Base-by-base conservation (phyloP, 2,888 invertebrate genomes). In the Laspeyria flexula region DNA sequence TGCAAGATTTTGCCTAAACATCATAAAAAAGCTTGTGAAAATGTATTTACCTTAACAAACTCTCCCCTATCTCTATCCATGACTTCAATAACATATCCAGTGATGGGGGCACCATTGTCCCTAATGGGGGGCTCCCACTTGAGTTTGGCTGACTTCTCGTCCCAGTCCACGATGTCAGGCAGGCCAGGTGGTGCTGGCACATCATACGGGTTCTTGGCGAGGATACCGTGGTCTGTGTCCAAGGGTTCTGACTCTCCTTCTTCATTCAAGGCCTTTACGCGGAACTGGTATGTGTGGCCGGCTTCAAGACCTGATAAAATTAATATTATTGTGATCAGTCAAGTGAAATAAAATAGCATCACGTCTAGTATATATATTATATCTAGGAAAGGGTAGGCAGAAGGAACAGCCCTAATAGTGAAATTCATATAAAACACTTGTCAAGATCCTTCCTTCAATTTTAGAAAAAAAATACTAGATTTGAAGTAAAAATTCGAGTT, bases 141-240 rank as follows among this genome's bases (percentile, higher is more conserved):
- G 0, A 98, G 91, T 81, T 97, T 97, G 0, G 96, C 97, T 60
- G 96, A 96, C 80, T 97, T 96, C 84, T 98, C 98, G 72, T 97
- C 96, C 95, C 96, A 98, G 85, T 98, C 98, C 58, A 96, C 94
- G 43, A 98, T 95, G 83, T 97, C 97, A 0, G 98, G 98, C 29
- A 98, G 88, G n/a, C 98, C 98, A 49, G 98, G 98, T 1, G 97
- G 94, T 0, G 96, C 95, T 6, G 98, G 96, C 42, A 96, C 93
- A 85, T 98, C 99, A 89, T 95, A 99, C 13, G 99, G 99, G 94
- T 99, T 99, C 93, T 99, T 99, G 44, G 99, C 99, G 9, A 98
- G 86, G 51, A 96, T 96, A 0, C 97, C 95, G 27, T 95, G 94
- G 72, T 98, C 98, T 0, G 98, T 97, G 65, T 97, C 97, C 37